These are phyloP conservation scores for Gymnogyps californianus DNA, from an alignment of 2,113 vertebrate species.

Conservation along the genomic window DNA sequence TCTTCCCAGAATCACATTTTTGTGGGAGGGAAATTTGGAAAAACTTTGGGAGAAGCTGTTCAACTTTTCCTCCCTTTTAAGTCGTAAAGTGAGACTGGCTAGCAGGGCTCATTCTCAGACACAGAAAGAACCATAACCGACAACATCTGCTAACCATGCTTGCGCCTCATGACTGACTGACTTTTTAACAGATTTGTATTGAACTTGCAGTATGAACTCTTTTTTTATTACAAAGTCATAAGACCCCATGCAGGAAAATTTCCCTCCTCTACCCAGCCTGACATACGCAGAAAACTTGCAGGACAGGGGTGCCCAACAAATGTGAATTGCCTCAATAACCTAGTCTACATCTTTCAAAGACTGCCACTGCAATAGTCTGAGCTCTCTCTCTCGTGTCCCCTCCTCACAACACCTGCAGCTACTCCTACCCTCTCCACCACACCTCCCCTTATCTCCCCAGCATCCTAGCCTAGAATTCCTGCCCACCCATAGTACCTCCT, in stretches of 20 bases:
- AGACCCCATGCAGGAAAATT: background rate
- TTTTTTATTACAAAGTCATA: background rate
- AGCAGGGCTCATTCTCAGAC: background rate
- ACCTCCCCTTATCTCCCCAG: background rate
- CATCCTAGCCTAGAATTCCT: background rate
- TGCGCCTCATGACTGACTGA: background rate
- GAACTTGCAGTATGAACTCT: background rate
- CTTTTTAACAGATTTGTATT: background rate
- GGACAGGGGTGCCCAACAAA: accelerated
- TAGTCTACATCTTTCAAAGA: background rate
- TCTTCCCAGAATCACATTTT: background rate
- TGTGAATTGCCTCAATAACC: background rate
- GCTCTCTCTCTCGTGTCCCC: background rate
- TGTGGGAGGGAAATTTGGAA: background rate
- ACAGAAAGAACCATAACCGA: background rate
- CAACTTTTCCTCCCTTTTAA: background rate
- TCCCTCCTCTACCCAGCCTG: background rate
- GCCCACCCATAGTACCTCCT: background rate
- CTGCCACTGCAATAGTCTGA: background rate
- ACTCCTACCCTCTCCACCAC: background rate
- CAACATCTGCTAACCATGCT: background rate
- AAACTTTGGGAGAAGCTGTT: background rate
- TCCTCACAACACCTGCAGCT: background rate
- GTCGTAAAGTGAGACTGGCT: background rate
- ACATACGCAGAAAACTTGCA: background rate